A percentile compares a stretch with the other conserved stretches of the same genome.
Evolutionary conservation across 2,888 invertebrate genomes (phyloP).

Genomic region (Lasioglossum marginatum): DNA sequence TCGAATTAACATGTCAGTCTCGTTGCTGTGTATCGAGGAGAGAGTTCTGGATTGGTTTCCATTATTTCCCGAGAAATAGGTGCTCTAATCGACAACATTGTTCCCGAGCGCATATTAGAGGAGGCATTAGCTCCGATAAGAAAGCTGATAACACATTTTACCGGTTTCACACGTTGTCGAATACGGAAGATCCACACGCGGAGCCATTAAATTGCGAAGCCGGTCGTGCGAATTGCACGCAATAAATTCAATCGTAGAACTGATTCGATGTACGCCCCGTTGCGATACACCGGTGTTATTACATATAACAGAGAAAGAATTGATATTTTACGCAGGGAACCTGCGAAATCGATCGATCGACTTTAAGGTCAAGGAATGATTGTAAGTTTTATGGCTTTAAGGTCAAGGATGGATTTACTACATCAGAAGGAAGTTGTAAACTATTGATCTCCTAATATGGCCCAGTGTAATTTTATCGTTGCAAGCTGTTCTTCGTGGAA

Average conservation of each 20-base stretch:
- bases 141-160: not conserved
- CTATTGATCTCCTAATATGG: not conserved
- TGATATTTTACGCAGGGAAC: constrained; percentile 7
- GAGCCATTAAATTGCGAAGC: constrained; percentile 19
- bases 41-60: too few species aligned
- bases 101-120: too few species aligned
- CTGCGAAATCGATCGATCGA: constrained; percentile 32
- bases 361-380: constrained; percentile 27
- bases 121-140: not conserved
- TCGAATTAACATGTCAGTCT: too few species aligned
- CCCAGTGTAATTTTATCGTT: not conserved
- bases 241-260: constrained; percentile 22
- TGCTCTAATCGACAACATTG: not conserved
- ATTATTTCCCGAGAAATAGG: too few species aligned
- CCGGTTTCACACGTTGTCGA: not conserved
- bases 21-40: too few species aligned
- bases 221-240: constrained; percentile 15
- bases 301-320: not conserved
- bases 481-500: not conserved
- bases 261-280: not conserved
- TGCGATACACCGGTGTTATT: not conserved
- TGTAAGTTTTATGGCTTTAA: constrained; percentile 17
- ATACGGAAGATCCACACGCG: not conserved
- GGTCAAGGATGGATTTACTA: constrained; percentile 10
- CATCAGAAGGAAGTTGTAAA: not conserved